Evolutionary conservation across 1,140 invertebrate species (phyloP).

Genomic region (Chymomyza costata): DNA sequence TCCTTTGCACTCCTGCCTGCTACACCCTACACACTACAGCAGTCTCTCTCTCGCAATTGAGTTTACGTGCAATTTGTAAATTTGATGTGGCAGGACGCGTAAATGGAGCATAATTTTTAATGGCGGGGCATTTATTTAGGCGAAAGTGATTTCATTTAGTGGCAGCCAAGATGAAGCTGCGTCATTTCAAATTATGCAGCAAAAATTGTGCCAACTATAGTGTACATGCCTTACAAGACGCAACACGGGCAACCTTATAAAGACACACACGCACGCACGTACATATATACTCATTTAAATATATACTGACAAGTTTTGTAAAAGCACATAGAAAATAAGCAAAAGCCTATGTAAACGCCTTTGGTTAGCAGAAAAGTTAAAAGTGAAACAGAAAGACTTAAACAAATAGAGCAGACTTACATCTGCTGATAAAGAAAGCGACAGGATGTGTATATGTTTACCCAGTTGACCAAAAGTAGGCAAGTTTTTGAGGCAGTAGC

Average conservation of each 20-base stretch:
- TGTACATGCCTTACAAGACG: neutral
- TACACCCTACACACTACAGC: neutral
- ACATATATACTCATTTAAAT: too few species aligned
- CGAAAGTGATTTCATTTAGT: slow-evolving; percentile 63
- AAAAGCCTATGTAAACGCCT: slow-evolving; percentile 48
- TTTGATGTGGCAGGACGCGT: slow-evolving; percentile 40
- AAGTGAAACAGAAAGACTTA: slow-evolving; percentile 65
- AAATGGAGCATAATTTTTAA: slow-evolving; percentile 60
- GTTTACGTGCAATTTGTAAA: slow-evolving; percentile 47
- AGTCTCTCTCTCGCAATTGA: slow-evolving; percentile 14
- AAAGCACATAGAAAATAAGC: slow-evolving; percentile 30
- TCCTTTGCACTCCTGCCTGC: neutral
- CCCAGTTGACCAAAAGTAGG: too few species aligned
- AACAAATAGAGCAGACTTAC: slow-evolving; percentile 65
- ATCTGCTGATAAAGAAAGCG: slow-evolving; percentile 67
- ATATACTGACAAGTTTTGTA: slow-evolving; percentile 23
- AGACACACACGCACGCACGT: too few species aligned
- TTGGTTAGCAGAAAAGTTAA: slow-evolving; percentile 61
- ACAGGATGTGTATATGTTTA: slow-evolving; percentile 9
- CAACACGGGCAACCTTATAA: neutral
- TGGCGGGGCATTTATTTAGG: slow-evolving; percentile 62
- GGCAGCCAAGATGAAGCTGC: slow-evolving; percentile 20
- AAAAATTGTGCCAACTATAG: slow-evolving; percentile 48
- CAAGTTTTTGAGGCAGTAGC: slow-evolving; percentile 1
- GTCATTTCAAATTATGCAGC: slow-evolving; percentile 23